Evolutionary conservation across 2,113 vertebrate genomes (phyloP), one percentile per base, ranked within the genome.

Genomic region (Gila orcuttii): DNA sequence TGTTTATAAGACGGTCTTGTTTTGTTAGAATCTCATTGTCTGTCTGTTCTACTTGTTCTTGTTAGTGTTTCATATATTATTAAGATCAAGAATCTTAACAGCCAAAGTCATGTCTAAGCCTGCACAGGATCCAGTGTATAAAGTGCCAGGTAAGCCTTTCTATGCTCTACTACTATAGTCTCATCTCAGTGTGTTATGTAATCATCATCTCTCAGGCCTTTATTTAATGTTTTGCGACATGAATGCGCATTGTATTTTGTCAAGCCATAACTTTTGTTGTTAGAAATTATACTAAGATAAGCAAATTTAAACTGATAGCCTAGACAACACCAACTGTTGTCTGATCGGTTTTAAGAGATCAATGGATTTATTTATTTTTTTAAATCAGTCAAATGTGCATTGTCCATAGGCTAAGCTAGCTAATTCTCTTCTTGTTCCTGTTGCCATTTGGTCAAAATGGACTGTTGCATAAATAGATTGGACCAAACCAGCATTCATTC

Each of bases 91-190:
- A 47, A 47, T 8, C 71, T 75, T 47, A 47, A 80, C 23, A 28
- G 0, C n/a, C 21, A 50, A 50, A 69, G 19, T 55, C 62, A 69
- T 69, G 62, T 50, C 62, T 33, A 69, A 31, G 9, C 42, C 42
- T 31, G 3, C 1, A n/a, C 25, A 52, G 2, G 10, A 82, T 15
- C 19, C 15, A 52, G 6, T 19, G 6, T 62, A 45, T 62, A 60
- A 80, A 80, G 57, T 33, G 19, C 12, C 79, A 82, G 45, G 79
- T 82, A 82, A n/a, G 42, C 3, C 19, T 52, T 82, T 82, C 8
- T 23, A 0, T 55, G 17, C 42, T 82, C 19, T n/a, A 21, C 5
- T 52, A 21, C 8, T 31, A 66, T 81, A 31, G 19, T 21, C 17
- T 52, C 6, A 82, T 33, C 39, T 81, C n/a, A 23, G 9, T 47